Evolutionary conservation across 2,888 invertebrate genomes (phyloP), one percentile per base, ranked within the genome.

Genomic region (Phytoseiulus persimilis): DNA sequence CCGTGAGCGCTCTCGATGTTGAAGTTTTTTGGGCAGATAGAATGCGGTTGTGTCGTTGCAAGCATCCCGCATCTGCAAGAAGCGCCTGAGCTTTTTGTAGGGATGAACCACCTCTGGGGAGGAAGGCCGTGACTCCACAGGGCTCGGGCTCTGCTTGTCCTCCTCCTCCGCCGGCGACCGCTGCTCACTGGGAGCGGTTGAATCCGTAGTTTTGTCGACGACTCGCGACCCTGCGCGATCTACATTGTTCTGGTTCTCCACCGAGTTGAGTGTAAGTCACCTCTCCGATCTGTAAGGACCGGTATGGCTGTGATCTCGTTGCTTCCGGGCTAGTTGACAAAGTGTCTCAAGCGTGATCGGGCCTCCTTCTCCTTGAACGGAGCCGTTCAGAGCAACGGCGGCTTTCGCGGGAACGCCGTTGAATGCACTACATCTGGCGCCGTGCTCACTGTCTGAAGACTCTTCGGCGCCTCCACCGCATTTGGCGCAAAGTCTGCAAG

Each of bases 211-310:
- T 65, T 65, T 65, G 23, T 11, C 28, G 65, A 3, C 1, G 65
- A 23, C 18, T 65, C 11, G 28, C 65, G 28, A 23, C 65, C 11
- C 28, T 65, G 65, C 65, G 18, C 65, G 65, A 65, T 23, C 65
- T 23, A 23, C 5, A 23, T 23, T 28, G 65, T 65, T 65, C 65
- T 65, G 87, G 32, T 39, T 87, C 87, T 87, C 87, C 87, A 87
- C 87, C 87, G 87, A 87, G 87, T 87, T 87, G 18, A 87, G 87
- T 87, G 87, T 87, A 87, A 87, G 87, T 87, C 87, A 87, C 87
- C 87, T 87, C 87, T 87, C 87, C 87, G 87, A 87, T 9, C 33
- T 87, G 31, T 39, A 87, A 11, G 87, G 39, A 45, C 31, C 87
- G 1, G 87, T 28, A 45, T 45, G 32, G 87, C 87, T 87, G 87